Evolutionary conservation across 2,888 invertebrate genomes (phyloP), one percentile per base, ranked within the genome.

Genomic region (Masnerella sp.): DNA sequence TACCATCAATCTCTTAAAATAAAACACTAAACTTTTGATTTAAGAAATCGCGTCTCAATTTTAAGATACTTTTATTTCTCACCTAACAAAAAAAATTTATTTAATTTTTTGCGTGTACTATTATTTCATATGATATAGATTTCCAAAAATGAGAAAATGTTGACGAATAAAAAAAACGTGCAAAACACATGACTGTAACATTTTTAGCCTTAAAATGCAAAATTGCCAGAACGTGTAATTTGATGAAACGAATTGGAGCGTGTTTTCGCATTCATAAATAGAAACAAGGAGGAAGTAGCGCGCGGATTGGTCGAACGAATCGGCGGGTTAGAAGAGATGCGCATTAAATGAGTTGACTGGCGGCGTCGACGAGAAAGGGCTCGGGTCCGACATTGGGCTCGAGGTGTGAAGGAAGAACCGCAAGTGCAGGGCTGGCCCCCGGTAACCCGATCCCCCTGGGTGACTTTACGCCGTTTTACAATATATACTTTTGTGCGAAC

Each of bases 331-430:
- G 52, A 45, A 52, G 67, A 51, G 47, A 61, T 61, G 45, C 18
- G 43, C 51, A 38, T 70, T 70, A 70, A 62, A 70, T 51, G 64
- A 64, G 42, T 70, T 70, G 64, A 70, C 70, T 70, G 43, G 51
- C 43, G 62, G 70, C 64, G 62, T 62, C 64, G 64, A 51, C 47
- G 70, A 45, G 25, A 58, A 70, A 51, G 43, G 64, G 51, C 47
- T 56, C 49, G 77, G 81, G 81, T 79, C 77, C 54, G 65, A 32
- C 61, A 62, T 43, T 62, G 51, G 45, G 52, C 12, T 64, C 32
- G 81, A 86, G 85, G 86, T 86, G 85, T 85, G 86, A 86, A 86
- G 77, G 85, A 86, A 86, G 85, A 85, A 86, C 86, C 83, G 80
- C 83, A 84, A 85, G 85, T 85, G 83, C 82, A 77, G 77, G 76